Evolutionary conservation across 1,140 invertebrate genomes (phyloP), one percentile per base, ranked within the genome.

Genomic region (Aethina tumida): DNA sequence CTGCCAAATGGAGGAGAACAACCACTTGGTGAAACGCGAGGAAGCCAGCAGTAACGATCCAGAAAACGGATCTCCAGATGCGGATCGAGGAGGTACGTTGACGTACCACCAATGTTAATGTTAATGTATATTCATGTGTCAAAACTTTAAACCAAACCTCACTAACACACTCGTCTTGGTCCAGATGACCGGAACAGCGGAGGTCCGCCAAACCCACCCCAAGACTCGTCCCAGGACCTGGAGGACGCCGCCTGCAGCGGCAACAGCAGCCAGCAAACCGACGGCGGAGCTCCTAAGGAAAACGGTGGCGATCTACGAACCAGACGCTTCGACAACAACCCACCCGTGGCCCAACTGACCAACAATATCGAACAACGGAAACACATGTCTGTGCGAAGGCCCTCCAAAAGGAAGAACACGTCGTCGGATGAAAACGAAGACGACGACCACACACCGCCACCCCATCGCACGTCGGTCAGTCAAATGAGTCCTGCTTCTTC

Each of bases 1-100:
- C 55, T 92, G 86, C 59, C 92, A 95, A 66, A 60, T 95, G 54
- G 84, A 88, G 55, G 81, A 85, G 43, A 80, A 74, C 40, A 75
- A 79, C 12, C 76, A 76, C 59, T 74, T 75, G 46, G 73, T 76
- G 5, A 89, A 88, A 55, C 66, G 82, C 42, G 85, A 89, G 66
- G 84, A 89, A 51, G 66, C 77, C 3, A 70, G 71, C n/a, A 76
- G 77, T 22, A 75, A 79, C 48, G 85, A 89, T 57, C 82, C 84
- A 17, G 86, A 87, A 55, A 84, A 86, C 54, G 84, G 83, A 22
- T 87, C 85, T 2, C 84, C 85, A 1, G 84, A 85, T 54, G 77
- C 80, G n/a, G 84, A 88, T 62, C 74, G 74, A 60, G 73, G 74
- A 70, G 75, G 76, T 79, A 67, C 61, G 56, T 58, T 55, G 43